Base-by-base conservation (phyloP, 2,797 vertebrate species). In the Fistularia tabacaria region DNA sequence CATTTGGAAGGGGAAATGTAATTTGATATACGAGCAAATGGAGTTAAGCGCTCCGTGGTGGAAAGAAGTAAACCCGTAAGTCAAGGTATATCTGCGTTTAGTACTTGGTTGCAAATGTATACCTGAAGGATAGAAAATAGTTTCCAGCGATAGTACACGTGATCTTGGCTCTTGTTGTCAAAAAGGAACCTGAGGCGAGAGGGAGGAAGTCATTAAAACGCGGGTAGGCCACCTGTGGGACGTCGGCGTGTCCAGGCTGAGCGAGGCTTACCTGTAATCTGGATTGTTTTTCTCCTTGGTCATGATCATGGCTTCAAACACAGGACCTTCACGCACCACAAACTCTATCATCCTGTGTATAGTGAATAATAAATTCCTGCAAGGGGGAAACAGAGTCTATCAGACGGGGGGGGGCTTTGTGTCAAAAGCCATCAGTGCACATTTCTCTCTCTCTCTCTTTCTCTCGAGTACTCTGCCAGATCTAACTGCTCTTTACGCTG, bases 321-420 rank as follows among this genome's bases (percentile, higher is more conserved):
- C 82, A 6, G 91, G 91, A 49, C 92, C 92, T 77, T 93, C 92
- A 79, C 92, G 89, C 80, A 93, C 92, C 83, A 93, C 92, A 90
- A 92, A 93, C 88, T 93, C 92, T 70, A 93, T 87, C 91, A 92
- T 93, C 73, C 92, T 90, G 85, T 93, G 92, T 62, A 93, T 92
- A 50, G 90, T 84, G 73, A 91, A 88, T 73, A 92, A 84, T 46
- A 92, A 80, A 80, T 88, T 91, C 85, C 92, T 93, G 85, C 40
- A 38, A 25, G 25, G 25, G 62, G 62, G 52, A 53, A n/a, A 75
- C 14, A 57, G 38, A 54, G 13, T 0, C 15, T 8, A 36, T 80
- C 48, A 85, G 72, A 60, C 14, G 40, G 14, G 48, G 40, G 14
- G 48, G 41, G 44, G 44, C 46, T 53, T 42, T 42, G 54, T 47